Evolutionary conservation across 2,113 vertebrate genomes (phyloP), one percentile per base, ranked within the genome.

Genomic region (Naja naja): DNA sequence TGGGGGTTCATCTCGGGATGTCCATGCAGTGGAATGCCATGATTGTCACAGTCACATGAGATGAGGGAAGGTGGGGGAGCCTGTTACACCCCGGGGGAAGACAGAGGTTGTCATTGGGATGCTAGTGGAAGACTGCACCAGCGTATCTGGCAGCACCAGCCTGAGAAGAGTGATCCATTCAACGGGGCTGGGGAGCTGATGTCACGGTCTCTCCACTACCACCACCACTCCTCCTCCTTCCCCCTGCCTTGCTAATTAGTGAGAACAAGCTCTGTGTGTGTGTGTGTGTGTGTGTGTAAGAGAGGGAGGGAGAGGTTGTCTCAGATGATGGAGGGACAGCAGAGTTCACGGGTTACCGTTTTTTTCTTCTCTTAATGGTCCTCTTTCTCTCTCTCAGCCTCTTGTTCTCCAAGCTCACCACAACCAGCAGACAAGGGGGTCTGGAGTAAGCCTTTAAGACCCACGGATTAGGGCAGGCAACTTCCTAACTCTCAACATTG

Each of bases 181-280:
- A 93, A 74, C n/a, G 20, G 18, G 10, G 20, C 92, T 1, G 64
- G 89, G 89, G 49, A 74, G 90, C 64, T 91, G 69, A 89, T 89
- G 90, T 91, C 87, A 93, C 45, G 47, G 49, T 43, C 25, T 3
- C 16, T 34, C 47, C 45, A 27, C 92, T 16, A 23, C 89, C 45
- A n/a, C 85, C 56, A 45, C 22, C 25, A 9, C 47, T 0, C 7
- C 47, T 49, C 12, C 55, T 89, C 52, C 96, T 95, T 95, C 92
- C 92, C 55, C 22, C 86, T 64, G 93, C 94, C 39, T 22, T 94
- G 93, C 93, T 95, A 95, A 94, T 94, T 95, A 95, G 94, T 39
- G 89, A 94, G 96, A 97, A 97, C 96, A 97, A 96, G 96, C 96
- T 74, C 93, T 90, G 27, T 96, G 96, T 97, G 97, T 96, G 96